These are phyloP conservation scores for Charaxes varanes DNA, from an alignment of 1,140 invertebrate genomes.

Conservation along the genomic window DNA sequence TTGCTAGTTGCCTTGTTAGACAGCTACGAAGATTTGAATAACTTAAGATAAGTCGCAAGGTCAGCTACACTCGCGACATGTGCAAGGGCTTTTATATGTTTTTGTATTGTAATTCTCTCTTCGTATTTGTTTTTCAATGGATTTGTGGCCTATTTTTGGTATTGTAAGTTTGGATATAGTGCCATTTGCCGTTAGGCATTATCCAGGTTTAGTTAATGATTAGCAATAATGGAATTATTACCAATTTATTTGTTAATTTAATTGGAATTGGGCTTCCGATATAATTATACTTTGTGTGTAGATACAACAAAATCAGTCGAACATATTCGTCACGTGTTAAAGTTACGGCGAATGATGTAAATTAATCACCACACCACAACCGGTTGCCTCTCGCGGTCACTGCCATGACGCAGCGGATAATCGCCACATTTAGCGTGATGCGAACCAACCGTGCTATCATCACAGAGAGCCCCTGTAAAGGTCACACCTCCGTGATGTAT, in stretches of 20 bases:
- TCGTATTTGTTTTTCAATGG: neutral
- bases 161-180: no score
- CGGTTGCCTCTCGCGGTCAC: conserved; percentile 20
- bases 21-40: conserved; percentile 31
- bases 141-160: neutral
- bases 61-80: conserved; percentile 13
- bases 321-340: conserved; percentile 10
- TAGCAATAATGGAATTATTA: no score
- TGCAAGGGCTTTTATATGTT: neutral
- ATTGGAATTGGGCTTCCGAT: no score
- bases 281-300: no score
- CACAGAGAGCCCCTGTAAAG: conserved; percentile 8
- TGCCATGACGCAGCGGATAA: conserved; percentile 20
- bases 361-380: conserved; percentile 20
- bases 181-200: no score
- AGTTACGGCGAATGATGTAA: conserved; percentile 30
- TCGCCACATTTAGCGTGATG: conserved; percentile 17
- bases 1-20: conserved; percentile 15
- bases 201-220: no score
- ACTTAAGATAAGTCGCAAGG: conserved; percentile 42
- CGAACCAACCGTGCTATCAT: conserved; percentile 11
- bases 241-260: no score
- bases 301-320: neutral
- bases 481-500: conserved; percentile 8
- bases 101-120: neutral